Percentiles rank a stretch among this genome's conserved stretches.
Conservation (phyloP, 2,113 vertebrate species). For the Polypterus bichir region DNA sequence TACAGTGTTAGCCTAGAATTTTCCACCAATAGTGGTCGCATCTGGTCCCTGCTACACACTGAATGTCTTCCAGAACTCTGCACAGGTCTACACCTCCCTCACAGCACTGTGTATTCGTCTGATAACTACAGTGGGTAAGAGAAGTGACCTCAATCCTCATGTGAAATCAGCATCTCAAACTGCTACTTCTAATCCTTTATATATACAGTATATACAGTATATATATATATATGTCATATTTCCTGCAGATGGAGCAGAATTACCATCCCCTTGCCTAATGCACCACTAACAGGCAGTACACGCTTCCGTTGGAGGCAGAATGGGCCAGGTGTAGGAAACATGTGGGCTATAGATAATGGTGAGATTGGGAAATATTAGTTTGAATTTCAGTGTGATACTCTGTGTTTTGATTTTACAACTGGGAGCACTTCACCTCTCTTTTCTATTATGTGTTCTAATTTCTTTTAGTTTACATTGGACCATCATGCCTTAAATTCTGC, state of each 20-base stretch:
- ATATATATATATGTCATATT: slow-evolving; percentile 2
- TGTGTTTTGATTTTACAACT: slow-evolving; percentile 26
- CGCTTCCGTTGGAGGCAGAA: slow-evolving; percentile 89
- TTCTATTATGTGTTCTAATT: slow-evolving; percentile 28
- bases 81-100: slow-evolving; percentile 79
- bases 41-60: slow-evolving; percentile 83
- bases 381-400: neutral
- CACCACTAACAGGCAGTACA: slow-evolving; percentile 74
- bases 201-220: too few relatives aligned
- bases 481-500: slow-evolving; percentile 89
- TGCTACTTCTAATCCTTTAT: too few relatives aligned
- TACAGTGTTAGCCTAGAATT: slow-evolving; percentile 81
- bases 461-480: slow-evolving; percentile 82
- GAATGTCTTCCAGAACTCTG: slow-evolving; percentile 90
- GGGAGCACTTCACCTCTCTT: slow-evolving; percentile 1
- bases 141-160: neutral
- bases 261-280: slow-evolving; percentile 82
- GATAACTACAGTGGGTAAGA: slow-evolving; percentile 94
- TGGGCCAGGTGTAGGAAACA: slow-evolving; percentile 68
- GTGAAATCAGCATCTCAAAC: too few relatives aligned
- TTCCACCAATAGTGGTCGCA: slow-evolving; percentile 85
- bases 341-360: slow-evolving; percentile 97
- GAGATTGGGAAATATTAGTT: slow-evolving; percentile 19
- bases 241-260: slow-evolving; percentile 82
- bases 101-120: slow-evolving; percentile 87